A percentile compares a stretch with the other conserved stretches of the same genome.
Evolutionary conservation across 2,797 vertebrate species (phyloP).

Genomic region (Hippopotamyrus pictus): DNA sequence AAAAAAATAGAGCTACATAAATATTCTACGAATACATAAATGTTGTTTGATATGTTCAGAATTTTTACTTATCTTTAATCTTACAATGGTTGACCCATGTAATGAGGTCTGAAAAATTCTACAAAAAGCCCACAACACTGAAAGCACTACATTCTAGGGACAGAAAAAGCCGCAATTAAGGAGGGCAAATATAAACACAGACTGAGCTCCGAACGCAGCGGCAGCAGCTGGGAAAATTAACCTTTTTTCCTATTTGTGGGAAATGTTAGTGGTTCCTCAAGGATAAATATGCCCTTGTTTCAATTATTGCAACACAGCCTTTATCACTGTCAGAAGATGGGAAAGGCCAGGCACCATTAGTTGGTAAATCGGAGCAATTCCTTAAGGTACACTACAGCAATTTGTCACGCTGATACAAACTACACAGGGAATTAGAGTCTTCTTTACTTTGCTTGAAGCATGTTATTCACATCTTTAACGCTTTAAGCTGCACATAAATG

Average conservation of each 20-base stretch:
- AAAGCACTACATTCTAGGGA: background rate
- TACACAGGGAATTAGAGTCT: constrained; percentile 1
- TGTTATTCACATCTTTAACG: constrained; percentile 9
- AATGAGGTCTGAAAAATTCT: background rate
- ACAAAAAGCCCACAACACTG: background rate
- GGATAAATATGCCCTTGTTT: constrained; percentile 10
- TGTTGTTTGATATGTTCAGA: background rate
- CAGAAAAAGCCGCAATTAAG: background rate
- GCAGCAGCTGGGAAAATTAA: constrained; percentile 4
- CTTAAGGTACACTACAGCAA: constrained; percentile 11
- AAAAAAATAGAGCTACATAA: background rate
- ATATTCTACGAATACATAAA: background rate
- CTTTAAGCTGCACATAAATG: background rate
- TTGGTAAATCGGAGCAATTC: constrained; percentile 4
- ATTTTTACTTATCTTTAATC: background rate
- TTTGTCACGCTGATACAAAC: constrained; percentile 10
- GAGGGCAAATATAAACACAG: background rate
- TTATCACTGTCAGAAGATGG: background rate
- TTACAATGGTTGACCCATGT: background rate
- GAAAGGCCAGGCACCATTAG: background rate
- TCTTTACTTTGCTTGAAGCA: constrained; percentile 4
- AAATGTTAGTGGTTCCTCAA: background rate
- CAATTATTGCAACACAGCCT: constrained; percentile 3
- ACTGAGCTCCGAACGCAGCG: background rate
- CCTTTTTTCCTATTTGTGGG: background rate